Percentiles rank a stretch among this genome's conserved stretches.
Evolutionary conservation across 2,888 invertebrate species (phyloP).

Genomic region (Brachyptera putata): DNA sequence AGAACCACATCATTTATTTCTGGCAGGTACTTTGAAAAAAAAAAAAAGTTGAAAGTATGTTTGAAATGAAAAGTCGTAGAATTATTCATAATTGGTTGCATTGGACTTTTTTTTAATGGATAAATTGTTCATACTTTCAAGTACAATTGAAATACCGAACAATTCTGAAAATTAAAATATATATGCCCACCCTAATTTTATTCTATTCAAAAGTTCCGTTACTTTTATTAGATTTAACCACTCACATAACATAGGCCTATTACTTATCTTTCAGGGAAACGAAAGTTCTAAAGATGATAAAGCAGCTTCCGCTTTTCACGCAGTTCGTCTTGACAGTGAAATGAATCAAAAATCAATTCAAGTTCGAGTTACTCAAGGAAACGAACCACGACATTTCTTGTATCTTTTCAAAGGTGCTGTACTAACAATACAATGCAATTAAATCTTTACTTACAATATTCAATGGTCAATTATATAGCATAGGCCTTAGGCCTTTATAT

Average conservation of each 20-base stretch:
- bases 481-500: no score
- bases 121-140: no score
- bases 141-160: no score
- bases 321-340: constrained; percentile 49
- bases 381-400: constrained; percentile 69
- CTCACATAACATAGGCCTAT: no score
- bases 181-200: no score
- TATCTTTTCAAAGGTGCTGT: constrained; percentile 62
- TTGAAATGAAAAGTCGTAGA: not conserved
- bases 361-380: constrained; percentile 63
- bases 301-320: constrained; percentile 50
- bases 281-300: constrained; percentile 52
- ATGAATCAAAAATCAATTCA: constrained; percentile 54
- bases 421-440: no score
- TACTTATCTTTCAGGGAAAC: constrained; percentile 44
- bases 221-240: not conserved
- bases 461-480: no score
- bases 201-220: not conserved
- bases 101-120: no score
- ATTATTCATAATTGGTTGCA: no score
- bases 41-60: not conserved
- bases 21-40: constrained; percentile 55
- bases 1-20: constrained; percentile 57
- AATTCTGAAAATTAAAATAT: no score
- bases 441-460: no score